A percentile compares a stretch with the other conserved stretches of the same genome.
Conservation (phyloP, 1,140 invertebrate genomes). For the Pseudomyrmex gracilis region DNA sequence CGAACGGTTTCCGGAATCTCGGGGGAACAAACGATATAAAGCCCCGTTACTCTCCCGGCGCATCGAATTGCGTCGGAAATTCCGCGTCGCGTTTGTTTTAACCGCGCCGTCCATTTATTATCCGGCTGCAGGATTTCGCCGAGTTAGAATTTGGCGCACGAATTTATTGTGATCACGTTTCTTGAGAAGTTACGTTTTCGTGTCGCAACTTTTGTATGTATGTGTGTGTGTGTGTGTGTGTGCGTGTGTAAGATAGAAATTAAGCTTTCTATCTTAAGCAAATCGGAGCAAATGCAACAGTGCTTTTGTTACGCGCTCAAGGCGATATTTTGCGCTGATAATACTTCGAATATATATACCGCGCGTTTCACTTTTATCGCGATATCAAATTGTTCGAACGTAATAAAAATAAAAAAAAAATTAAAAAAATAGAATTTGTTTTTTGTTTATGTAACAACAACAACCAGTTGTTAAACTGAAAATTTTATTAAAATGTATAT, state of each 20-base stretch:
- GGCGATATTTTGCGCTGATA: slow-evolving; percentile 46
- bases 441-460: no score
- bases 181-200: slow-evolving; percentile 12
- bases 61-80: slow-evolving; percentile 31
- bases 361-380: slow-evolving; percentile 30
- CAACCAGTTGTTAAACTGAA: background rate
- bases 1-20: background rate
- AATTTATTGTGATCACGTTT: slow-evolving; percentile 29
- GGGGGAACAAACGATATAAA: slow-evolving; percentile 36
- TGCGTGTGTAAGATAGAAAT: slow-evolving; percentile 4
- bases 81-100: background rate
- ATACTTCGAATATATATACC: slow-evolving; percentile 7
- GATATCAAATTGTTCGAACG: slow-evolving; percentile 18
- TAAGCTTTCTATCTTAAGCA: slow-evolving; percentile 35
- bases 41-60: background rate
- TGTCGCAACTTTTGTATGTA: background rate
- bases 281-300: slow-evolving; percentile 34
- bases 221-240: no score
- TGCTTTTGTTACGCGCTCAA: no score
- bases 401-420: no score
- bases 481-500: slow-evolving; percentile 2
- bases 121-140: background rate
- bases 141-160: background rate
- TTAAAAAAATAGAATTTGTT: background rate
- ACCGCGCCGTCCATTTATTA: slow-evolving; percentile 44